Conservation (phyloP, 2,797 vertebrate species). For the Lophura swinhoii region DNA sequence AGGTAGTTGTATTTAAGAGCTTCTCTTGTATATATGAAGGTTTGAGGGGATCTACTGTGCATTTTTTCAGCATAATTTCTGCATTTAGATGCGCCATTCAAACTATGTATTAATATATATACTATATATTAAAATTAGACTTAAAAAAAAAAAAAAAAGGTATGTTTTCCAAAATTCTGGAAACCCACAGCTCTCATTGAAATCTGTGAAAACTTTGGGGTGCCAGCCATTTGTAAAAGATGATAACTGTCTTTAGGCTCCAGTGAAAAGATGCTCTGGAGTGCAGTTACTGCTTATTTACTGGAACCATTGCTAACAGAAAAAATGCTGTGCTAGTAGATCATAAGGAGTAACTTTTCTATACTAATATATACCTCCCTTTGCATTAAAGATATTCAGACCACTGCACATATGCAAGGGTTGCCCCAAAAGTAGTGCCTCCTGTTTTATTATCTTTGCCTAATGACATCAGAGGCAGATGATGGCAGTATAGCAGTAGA, state of each 20-base stretch:
- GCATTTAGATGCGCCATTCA: not conserved
- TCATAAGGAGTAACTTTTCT: not conserved
- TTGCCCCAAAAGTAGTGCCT: too few relatives aligned
- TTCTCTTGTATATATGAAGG: not conserved
- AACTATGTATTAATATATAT: too few relatives aligned
- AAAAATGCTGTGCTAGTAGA: not conserved
- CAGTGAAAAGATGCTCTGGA: not conserved
- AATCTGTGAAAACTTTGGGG: not conserved
- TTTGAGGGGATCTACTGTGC: not conserved
- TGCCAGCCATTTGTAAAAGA: not conserved
- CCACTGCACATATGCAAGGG: too few relatives aligned
- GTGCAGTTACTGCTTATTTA: not conserved
- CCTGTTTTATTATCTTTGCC: too few relatives aligned
- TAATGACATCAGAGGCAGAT: too few relatives aligned
- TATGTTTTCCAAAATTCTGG: not conserved
- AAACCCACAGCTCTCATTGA: not conserved
- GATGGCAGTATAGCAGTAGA: too few relatives aligned
- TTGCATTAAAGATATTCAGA: not conserved
- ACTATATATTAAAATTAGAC: not conserved
- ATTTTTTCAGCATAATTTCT: not conserved
- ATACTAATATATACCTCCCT: not conserved
- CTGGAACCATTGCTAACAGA: not conserved
- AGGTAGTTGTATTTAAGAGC: rapidly evolving
- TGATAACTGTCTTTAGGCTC: not conserved
- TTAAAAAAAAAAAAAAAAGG: not conserved